Percentiles rank a stretch among this genome's conserved stretches.
Conservation (phyloP, 2,797 vertebrate species). For the Squalus acanthias region DNA sequence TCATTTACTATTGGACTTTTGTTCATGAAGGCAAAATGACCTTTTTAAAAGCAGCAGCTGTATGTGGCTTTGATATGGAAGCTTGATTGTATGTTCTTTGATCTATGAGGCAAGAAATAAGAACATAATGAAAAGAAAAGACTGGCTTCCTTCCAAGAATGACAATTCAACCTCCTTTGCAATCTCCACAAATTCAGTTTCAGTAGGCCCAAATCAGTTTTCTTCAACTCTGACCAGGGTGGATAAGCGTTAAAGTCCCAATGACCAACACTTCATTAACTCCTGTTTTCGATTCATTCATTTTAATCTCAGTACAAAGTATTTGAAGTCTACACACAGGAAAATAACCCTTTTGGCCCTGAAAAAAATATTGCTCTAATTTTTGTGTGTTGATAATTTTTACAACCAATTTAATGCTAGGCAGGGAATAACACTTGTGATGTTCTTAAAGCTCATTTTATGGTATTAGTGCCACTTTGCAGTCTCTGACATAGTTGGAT, state of each 20-base stretch:
- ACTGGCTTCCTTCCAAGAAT: constrained; percentile 13
- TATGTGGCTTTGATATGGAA: not conserved
- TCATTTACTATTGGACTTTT: constrained; percentile 10
- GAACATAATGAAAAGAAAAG: constrained; percentile 10
- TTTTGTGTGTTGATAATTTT: not conserved
- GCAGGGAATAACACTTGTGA: not conserved
- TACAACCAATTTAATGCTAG: not conserved
- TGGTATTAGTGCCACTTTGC: not conserved
- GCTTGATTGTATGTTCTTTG: constrained; percentile 15
- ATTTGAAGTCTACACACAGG: not conserved
- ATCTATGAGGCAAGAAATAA: constrained; percentile 19
- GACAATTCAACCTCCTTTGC: not conserved
- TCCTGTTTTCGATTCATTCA: not conserved
- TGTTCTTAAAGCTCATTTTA: not conserved
- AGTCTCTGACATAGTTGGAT: not conserved
- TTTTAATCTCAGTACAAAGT: not conserved
- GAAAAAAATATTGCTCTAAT: not conserved
- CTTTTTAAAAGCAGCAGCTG: not conserved
- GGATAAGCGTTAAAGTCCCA: not conserved
- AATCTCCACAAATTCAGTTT: not conserved
- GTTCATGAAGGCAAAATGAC: constrained; percentile 19
- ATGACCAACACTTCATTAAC: not conserved
- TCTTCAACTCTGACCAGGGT: not conserved
- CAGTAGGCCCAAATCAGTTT: not conserved
- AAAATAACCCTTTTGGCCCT: not conserved